phyloP scores from a whole-genome alignment of 2,113 vertebrate genomes.

The Pseudorectes ferrugineus region DNA sequence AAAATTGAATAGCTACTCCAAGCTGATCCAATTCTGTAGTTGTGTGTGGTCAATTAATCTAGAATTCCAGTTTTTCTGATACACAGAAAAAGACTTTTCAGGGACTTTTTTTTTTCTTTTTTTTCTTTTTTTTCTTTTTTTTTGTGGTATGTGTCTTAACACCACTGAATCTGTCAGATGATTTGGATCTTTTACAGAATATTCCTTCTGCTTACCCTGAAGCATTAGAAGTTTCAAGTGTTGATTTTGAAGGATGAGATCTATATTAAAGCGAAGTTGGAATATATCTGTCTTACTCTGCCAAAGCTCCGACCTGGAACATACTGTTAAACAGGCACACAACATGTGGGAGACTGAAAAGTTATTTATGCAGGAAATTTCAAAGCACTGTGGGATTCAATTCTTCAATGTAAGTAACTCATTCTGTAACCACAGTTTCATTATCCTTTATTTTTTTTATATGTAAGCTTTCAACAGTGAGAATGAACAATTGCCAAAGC shows the following conservation, averaged over 20 bases:
- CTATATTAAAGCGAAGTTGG: background rate
- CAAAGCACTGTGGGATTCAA: background rate
- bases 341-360: background rate
- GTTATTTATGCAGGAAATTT: slow-evolving; percentile 3
- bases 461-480: background rate
- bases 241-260: background rate
- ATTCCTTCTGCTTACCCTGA: background rate
- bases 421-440: slow-evolving; percentile 8
- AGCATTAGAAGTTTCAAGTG: background rate
- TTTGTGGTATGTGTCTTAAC: background rate
- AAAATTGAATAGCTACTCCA: background rate
- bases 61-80: background rate
- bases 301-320: background rate
- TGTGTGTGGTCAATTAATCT: background rate
- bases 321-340: background rate
- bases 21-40: background rate
- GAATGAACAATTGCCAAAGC: background rate
- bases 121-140: background rate
- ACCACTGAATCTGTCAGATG: background rate
- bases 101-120: background rate
- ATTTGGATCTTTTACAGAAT: background rate
- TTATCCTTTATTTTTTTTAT: background rate
- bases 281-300: background rate
- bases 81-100: background rate
- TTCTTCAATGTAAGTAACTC: slow-evolving; percentile 9